Evolutionary conservation across 1,140 invertebrate species (phyloP), one percentile per base, ranked within the genome.

Genomic region (Copidosoma floridanum): DNA sequence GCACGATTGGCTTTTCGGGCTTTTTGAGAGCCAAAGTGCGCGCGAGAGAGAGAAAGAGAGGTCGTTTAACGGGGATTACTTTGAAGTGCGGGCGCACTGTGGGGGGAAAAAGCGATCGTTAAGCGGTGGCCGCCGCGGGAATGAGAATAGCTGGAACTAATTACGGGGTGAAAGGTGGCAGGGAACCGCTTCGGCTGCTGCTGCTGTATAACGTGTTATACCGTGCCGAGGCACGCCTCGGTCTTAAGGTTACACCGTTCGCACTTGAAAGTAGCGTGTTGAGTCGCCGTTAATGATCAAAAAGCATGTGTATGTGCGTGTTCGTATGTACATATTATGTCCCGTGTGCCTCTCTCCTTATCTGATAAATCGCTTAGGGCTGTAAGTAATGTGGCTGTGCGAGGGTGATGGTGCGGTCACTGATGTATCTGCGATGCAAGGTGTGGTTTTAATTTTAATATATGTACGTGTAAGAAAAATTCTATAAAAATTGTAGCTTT

Each of bases 221-320:
- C 29, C 6, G 6, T 6, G 40, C 40, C 40, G 40, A 41, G 14
- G 10, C 10, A n/a, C n/a, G n/a, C n/a, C 37, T 48, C 24, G 16
- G 4, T 48, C 20, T 21, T 41, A 57, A 51, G 65, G 65, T 72
- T 69, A 61, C 67, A 68, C 65, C 67, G 37, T 46, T 11, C 67
- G 57, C 67, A 69, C 68, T 68, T 68, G 73, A 52, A 61, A 60
- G 50, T 48, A 61, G 41, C 59, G 50, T 56, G 32, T 38, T 24
- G 57, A 38, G 35, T 16, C 44, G 54, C 27, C 46, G 58, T 54
- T 14, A 18, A 50, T 35, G 32, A 16, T 16, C 43, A 47, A 53
- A 32, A 62, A 23, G 21, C 23, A 37, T 37, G 11, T 21, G 38
- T 43, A 38, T n/a, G 18, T 21, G 3, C 37, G 50, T 21, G 41